These are phyloP conservation scores for Dynastes tityus DNA, from an alignment of 2,888 invertebrate genomes.

Conservation along the genomic window DNA sequence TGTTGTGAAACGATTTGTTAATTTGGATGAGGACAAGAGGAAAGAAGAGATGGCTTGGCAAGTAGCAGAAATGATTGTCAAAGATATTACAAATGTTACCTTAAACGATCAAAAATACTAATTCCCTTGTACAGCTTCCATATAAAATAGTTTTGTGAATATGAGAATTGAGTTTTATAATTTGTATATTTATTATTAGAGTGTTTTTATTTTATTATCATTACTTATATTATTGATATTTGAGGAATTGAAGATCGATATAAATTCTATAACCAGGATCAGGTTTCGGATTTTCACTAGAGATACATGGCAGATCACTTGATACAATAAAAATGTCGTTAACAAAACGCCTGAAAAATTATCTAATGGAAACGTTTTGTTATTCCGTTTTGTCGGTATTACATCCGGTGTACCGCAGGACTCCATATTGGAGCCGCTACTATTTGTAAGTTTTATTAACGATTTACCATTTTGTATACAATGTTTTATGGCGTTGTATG, in stretches of 20 bases:
- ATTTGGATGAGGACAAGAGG: conserved; percentile 87
- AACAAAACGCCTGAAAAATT: too few relatives aligned
- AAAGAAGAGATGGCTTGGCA: conserved; percentile 98
- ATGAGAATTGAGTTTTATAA: conserved; percentile 29
- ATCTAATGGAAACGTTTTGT: too few relatives aligned
- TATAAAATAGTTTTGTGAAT: conserved; percentile 11
- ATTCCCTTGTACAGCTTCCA: conserved; percentile 15
- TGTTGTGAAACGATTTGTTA: conserved; percentile 86
- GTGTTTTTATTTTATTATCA: conserved; percentile 35
- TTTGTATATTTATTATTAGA: conserved; percentile 35
- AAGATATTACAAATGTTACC: conserved; percentile 93
- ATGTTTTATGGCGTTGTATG: too few relatives aligned
- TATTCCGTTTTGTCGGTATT: too few relatives aligned
- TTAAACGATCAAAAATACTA: conserved; percentile 71
- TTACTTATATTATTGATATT: conserved; percentile 28
- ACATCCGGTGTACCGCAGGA: too few relatives aligned
- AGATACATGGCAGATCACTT: too few relatives aligned
- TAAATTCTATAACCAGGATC: not conserved
- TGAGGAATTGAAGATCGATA: conserved; percentile 23
- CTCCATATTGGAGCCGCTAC: too few relatives aligned
- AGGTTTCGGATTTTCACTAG: too few relatives aligned
- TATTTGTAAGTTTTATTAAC: too few relatives aligned
- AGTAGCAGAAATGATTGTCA: conserved; percentile 97
- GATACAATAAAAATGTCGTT: too few relatives aligned
- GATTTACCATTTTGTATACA: too few relatives aligned